A percentile compares a stretch with the other conserved stretches of the same genome.
phyloP scores from a whole-genome alignment of 2,797 vertebrate genomes.

The Oreochromis grahami region DNA sequence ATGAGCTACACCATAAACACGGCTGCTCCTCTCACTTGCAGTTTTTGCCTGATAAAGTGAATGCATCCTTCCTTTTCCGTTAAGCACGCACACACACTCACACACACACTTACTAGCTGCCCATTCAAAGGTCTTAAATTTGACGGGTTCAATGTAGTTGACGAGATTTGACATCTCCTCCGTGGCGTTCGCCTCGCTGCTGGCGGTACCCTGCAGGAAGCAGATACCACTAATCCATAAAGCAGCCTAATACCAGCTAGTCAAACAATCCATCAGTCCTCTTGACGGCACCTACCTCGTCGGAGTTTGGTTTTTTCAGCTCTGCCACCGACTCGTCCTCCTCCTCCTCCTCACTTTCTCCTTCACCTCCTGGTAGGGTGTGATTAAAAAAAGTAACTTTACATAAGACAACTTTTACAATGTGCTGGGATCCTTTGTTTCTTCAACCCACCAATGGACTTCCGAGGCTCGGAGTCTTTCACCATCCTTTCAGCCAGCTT shows the following conservation, averaged over 20 bases:
- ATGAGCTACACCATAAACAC: neutral
- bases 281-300: slow-evolving; percentile 74
- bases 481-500: slow-evolving; percentile 68
- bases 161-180: slow-evolving; percentile 93
- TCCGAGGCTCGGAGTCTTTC: slow-evolving; percentile 77
- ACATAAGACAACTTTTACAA: neutral
- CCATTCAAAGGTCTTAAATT: slow-evolving; percentile 87
- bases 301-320: slow-evolving; percentile 82
- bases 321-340: slow-evolving; percentile 79
- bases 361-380: slow-evolving; percentile 73
- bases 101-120: slow-evolving; percentile 80
- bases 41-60: neutral
- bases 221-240: slow-evolving; percentile 10
- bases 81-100: slow-evolving; percentile 35
- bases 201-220: slow-evolving; percentile 83
- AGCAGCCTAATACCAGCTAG: neutral
- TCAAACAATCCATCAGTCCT: neutral
- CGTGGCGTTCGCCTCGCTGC: slow-evolving; percentile 87
- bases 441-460: slow-evolving; percentile 80
- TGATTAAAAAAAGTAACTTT: neutral
- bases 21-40: neutral
- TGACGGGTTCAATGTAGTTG: slow-evolving; percentile 91
- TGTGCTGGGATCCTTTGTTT: neutral
- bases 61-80: neutral
- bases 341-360: slow-evolving; percentile 87